Evolutionary conservation across 2,113 vertebrate genomes (phyloP), one percentile per base, ranked within the genome.

Genomic region (Vanacampus margaritifer): DNA sequence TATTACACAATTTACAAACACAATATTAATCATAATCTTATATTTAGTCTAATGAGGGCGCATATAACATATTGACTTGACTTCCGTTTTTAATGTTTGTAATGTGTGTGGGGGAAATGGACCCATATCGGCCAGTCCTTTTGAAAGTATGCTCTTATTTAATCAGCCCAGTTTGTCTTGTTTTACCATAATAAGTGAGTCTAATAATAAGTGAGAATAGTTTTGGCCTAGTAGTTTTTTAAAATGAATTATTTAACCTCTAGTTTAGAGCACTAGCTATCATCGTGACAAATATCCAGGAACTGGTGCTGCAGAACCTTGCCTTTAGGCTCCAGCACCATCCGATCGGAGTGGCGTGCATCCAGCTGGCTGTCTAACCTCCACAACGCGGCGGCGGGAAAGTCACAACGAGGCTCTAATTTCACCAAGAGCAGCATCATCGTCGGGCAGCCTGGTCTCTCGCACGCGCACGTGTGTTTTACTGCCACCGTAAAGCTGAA

Each of bases 401-500:
- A 59, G 68, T 70, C 62, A 36, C 68, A 69, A 58, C 21, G 48
- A 51, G 48, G 48, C 21, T 51, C 68, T 54, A 28, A 65, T 73
- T 65, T 74, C 65, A 67, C 63, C 12, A 16, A 37, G 54, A 72
- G 35, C 76, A 65, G 59, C 71, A 51, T 66, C 21, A 32, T 2
- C 28, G 28, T 2, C 28, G 28, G 2, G 39, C 65, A 73, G 54
- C 68, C 72, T 72, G 53, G 48, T 76, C 77, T 39, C n/a, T 39
- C 72, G 54, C 16, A 3, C 35, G 54, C 63, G 58, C 19, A 5
- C 36, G 65, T 66, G 51, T 60, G 74, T 72, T 82, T 85, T 79
- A 85, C 59, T 67, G 75, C 65, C 21, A 65, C 75, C 79, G 65
- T 83, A 82, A 86, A 72, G 74, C 65, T 70, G 73, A 76, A 84